Evolutionary conservation across 1,140 invertebrate species (phyloP).

Genomic region (Halesus radiatus): DNA sequence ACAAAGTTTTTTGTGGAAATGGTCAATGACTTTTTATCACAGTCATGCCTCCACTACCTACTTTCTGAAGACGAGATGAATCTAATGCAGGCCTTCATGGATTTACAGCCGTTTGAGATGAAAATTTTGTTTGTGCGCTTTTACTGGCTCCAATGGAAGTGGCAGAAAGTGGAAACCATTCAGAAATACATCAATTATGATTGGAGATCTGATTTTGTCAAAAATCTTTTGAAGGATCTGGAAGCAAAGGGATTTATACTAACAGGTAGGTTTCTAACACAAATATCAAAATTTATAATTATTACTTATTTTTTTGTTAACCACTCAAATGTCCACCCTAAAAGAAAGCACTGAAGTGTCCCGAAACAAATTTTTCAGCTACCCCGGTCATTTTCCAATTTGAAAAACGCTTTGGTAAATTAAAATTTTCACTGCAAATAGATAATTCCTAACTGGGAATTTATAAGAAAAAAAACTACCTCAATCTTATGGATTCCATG

Average conservation of each 20-base stretch:
- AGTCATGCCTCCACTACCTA: slow-evolving; percentile 42
- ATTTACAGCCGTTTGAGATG: slow-evolving; percentile 14
- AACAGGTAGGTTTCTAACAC: slow-evolving; percentile 22
- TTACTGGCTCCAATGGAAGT: slow-evolving; percentile 52
- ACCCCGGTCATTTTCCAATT: too few species aligned
- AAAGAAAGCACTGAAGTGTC: too few species aligned
- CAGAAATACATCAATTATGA: neutral
- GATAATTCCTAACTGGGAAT: too few species aligned
- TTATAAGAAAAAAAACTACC: too few species aligned
- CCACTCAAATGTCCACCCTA: too few species aligned
- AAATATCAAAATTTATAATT: too few species aligned
- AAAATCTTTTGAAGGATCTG: neutral
- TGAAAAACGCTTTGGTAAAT: too few species aligned
- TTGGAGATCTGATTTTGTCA: neutral
- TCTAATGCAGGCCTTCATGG: slow-evolving; percentile 18
- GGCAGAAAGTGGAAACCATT: slow-evolving; percentile 38
- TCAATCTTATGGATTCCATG: too few species aligned
- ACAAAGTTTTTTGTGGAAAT: slow-evolving; percentile 44
- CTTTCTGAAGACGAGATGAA: slow-evolving; percentile 32
- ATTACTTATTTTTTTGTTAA: too few species aligned
- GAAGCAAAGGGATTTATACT: slow-evolving; percentile 31
- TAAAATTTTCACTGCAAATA: too few species aligned
- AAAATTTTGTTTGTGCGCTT: slow-evolving; percentile 42
- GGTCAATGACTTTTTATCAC: slow-evolving; percentile 37
- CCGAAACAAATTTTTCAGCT: too few species aligned